Evolutionary conservation across 2,797 vertebrate species (phyloP).

Genomic region (Danio kyathit): DNA sequence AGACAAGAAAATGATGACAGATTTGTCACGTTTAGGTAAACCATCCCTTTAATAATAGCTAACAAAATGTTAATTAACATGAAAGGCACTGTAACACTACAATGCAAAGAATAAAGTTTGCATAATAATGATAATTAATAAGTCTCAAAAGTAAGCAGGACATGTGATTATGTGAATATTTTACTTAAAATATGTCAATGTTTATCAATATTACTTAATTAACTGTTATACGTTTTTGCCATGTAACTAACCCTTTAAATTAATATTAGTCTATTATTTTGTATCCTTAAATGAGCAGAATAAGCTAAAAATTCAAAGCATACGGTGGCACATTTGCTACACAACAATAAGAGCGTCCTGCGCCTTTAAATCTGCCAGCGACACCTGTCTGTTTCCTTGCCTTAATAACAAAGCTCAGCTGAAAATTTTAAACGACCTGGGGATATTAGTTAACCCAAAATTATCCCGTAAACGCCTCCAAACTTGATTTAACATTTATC

Average conservation of each 20-base stretch:
- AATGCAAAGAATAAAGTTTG: too few species aligned
- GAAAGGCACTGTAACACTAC: too few species aligned
- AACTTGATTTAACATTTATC: not conserved
- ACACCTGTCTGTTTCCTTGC: not conserved
- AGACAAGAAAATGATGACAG: too few species aligned
- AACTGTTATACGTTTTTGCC: not conserved
- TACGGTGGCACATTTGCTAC: not conserved
- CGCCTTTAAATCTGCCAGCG: constrained; percentile 25
- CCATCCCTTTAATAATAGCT: too few species aligned
- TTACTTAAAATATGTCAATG: not conserved
- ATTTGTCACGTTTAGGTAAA: too few species aligned
- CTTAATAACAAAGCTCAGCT: not conserved
- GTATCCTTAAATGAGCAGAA: not conserved
- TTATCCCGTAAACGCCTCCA: not conserved
- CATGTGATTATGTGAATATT: too few species aligned
- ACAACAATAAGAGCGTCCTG: constrained; percentile 11
- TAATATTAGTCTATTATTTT: not conserved
- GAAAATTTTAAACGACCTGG: not conserved
- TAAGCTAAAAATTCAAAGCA: too few species aligned
- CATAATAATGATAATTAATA: too few species aligned
- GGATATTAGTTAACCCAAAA: not conserved
- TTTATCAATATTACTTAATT: not conserved
- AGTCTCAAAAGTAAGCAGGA: too few species aligned
- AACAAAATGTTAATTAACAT: too few species aligned
- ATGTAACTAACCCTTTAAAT: not conserved